Base-by-base conservation (phyloP, 1,140 invertebrate genomes). In the Drosophila subpulchrella region DNA sequence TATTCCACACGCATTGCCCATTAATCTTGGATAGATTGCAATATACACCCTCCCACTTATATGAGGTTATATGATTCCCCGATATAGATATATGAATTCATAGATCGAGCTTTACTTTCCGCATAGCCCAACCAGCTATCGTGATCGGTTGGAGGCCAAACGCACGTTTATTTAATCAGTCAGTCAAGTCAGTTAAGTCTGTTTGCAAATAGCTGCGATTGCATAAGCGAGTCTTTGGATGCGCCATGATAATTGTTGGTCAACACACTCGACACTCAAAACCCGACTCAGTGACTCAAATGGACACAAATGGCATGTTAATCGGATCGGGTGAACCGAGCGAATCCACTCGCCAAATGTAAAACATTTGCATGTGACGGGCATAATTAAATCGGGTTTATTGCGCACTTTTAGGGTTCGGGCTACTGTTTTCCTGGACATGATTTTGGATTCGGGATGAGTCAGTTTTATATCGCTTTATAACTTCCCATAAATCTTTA, bases 351-450 rank as follows among this genome's bases (percentile, higher is more conserved):
- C 83, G 58, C 81, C 72, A 75, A 84, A 85, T 85, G 77, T 84
- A 78, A 72, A 75, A 62, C 59, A 82, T 88, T 85, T 66, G 67
- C 74, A 86, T 86, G 81, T 81, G 78, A 81, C 83, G 54, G 63
- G 82, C 78, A 88, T 88, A 85, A 72, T 78, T 75, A 75, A 85
- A 78, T 47, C 30, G 34, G 34, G 55, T 81, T 85, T 75, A 85
- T 58, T 78, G 82, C 78, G 82, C 78, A 86, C 68, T 85, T 86
- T 63, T 15, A 20, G 48, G 48, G 41, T 55, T 44, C 47, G 17
- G 55, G 79, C 78, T 86, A 76, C 83, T 79, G 68, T 72, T 48
- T 56, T 27, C 67, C 51, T 39, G 67, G 50, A 68, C 42, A 41
- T 42, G 50, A 38, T n/a, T 47, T 20, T 27, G 79, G n/a, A 44